Conservation (phyloP, 1,140 invertebrate genomes). For the Calliopsis andreniformis region DNA sequence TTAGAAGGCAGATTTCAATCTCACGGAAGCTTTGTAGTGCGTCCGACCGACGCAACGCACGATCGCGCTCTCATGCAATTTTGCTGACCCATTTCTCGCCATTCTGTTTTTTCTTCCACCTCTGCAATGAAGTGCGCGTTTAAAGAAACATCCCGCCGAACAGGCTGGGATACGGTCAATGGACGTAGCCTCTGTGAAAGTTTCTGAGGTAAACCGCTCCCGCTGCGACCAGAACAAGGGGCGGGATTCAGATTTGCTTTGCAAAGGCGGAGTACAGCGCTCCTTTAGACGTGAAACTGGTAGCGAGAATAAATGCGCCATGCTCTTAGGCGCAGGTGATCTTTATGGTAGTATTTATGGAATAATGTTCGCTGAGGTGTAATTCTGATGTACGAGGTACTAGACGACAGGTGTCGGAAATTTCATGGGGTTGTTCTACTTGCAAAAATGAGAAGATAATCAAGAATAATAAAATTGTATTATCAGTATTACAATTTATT, state of each 20-base stretch:
- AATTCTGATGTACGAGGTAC: too few species aligned
- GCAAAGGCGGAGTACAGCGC: background rate
- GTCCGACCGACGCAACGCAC: background rate
- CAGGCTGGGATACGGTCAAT: background rate
- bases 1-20: background rate
- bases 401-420: too few species aligned
- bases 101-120: background rate
- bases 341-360: too few species aligned
- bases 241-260: background rate
- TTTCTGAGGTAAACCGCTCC: background rate
- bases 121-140: too few species aligned
- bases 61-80: background rate
- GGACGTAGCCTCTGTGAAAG: background rate
- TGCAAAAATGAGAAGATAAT: too few species aligned
- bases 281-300: background rate
- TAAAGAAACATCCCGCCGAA: background rate
- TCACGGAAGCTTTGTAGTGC: background rate
- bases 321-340: background rate
- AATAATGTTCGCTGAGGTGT: too few species aligned
- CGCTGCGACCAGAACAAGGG: background rate
- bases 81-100: constrained; percentile 5
- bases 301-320: background rate
- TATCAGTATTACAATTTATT: too few species aligned
- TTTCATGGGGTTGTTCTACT: too few species aligned
- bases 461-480: too few species aligned